Conservation (phyloP, 2,888 invertebrate genomes). For the Xestia sexstrigata region DNA sequence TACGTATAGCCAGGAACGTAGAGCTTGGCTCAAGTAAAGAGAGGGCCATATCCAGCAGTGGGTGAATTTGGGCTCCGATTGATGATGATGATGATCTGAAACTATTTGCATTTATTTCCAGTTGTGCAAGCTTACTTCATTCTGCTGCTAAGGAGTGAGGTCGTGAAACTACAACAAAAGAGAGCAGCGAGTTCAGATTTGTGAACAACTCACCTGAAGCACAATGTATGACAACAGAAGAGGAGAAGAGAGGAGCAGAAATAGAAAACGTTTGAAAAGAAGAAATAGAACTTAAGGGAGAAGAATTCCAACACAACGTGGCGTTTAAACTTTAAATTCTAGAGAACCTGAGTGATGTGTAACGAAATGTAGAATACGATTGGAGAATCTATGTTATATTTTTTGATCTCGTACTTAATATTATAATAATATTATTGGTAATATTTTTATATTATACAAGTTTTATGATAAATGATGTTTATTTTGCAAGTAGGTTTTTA, state of each 20-base stretch:
- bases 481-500: too few species aligned
- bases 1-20: neutral
- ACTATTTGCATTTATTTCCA: conserved; percentile 42
- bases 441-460: neutral
- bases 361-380: neutral
- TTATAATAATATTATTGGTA: neutral
- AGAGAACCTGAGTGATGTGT: neutral
- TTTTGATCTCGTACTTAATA: neutral
- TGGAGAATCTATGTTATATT: neutral
- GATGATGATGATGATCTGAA: neutral
- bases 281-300: neutral
- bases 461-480: too few species aligned
- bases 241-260: neutral
- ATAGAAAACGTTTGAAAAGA: neutral
- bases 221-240: conserved; percentile 18
- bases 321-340: neutral
- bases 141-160: conserved; percentile 60
- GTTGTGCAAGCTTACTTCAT: conserved; percentile 57
- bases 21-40: neutral
- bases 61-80: neutral
- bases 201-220: conserved; percentile 50
- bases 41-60: neutral
- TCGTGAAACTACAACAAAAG: conserved; percentile 48
- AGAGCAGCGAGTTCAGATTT: conserved; percentile 38
- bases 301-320: neutral